Evolutionary conservation across 2,888 invertebrate species (phyloP), one percentile per base, ranked within the genome.

Genomic region (Drosophila vallismaia): DNA sequence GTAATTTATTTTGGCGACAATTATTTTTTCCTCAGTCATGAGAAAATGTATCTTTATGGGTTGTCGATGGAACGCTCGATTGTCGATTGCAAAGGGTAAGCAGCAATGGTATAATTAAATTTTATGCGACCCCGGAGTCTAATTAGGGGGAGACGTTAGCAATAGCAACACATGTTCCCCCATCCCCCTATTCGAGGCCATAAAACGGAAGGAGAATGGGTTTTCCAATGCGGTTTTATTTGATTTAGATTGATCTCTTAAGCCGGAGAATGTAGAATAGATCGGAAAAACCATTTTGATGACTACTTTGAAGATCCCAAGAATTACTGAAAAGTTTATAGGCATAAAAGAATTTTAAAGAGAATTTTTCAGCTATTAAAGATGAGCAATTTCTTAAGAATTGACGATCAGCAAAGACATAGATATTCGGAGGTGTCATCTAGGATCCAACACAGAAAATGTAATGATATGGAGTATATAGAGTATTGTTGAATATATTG

Each of bases 231-330:
- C 67, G 57, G 46, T 58, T 74, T 81, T 85, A 81, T 81, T 81
- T 74, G 76, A 81, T 81, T 81, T 87, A 85, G 87, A 81, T 86
- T 87, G 81, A 81, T 81, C 81, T 85, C 77, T 74, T 76, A 85
- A 76, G 79, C 74, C 29, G 60, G 58, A 72, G 82, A 86, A 86
- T 75, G 63, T 38, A 52, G 14, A 49, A 63, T 40, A 48, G 44
- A 29, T 36, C 19, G 48, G 19, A 26, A 53, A 38, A 63, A 29
- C 67, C 44, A 51, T 45, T 36, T 36, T 7, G 8, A 52, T 36
- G 52, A 24, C 28, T 36, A 44, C 36, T 45, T 31, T 36, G 38
- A 29, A 14, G 38, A 60, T 40, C 63, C 7, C 60, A 62, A 46
- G 38, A 60, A 62, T 60, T 60, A 48, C 14, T 45, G 44, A 36